These are phyloP conservation scores for Cinara cedri DNA, from an alignment of 2,888 invertebrate genomes.

Conservation along the genomic window DNA sequence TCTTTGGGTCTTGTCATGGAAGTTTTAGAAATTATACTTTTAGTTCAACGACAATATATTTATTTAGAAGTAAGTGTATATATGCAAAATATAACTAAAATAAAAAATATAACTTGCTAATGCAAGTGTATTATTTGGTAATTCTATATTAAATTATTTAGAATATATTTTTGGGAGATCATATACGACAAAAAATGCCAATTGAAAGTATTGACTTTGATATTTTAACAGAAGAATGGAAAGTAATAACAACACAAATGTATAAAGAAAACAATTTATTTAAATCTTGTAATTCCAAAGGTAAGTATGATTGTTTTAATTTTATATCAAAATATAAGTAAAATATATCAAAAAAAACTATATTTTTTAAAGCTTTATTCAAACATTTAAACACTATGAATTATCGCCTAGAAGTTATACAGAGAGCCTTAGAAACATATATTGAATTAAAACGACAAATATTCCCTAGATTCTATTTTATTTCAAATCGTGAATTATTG, in stretches of 20 bases:
- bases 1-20: conserved; percentile 81
- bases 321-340: background rate
- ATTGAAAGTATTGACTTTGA: conserved; percentile 68
- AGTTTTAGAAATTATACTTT: conserved; percentile 77
- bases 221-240: conserved; percentile 48
- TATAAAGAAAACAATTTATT: conserved; percentile 31
- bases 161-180: conserved; percentile 86
- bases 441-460: conserved; percentile 86
- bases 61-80: conserved; percentile 72
- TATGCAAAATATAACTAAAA: no score
- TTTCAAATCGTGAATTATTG: conserved; percentile 76
- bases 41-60: conserved; percentile 83
- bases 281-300: conserved; percentile 27
- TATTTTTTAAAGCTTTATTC: conserved; percentile 65
- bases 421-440: conserved; percentile 83
- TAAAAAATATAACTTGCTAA: no score
- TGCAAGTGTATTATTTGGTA: background rate
- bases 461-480: conserved; percentile 84
- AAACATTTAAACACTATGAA: conserved; percentile 76
- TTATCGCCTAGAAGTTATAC: conserved; percentile 78
- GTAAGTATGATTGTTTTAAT: background rate
- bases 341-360: background rate
- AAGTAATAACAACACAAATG: conserved; percentile 23
- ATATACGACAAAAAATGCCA: conserved; percentile 84
- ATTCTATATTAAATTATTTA: conserved; percentile 59